phyloP scores from a whole-genome alignment of 2,797 vertebrate species.

The Sebastes iracundus region DNA sequence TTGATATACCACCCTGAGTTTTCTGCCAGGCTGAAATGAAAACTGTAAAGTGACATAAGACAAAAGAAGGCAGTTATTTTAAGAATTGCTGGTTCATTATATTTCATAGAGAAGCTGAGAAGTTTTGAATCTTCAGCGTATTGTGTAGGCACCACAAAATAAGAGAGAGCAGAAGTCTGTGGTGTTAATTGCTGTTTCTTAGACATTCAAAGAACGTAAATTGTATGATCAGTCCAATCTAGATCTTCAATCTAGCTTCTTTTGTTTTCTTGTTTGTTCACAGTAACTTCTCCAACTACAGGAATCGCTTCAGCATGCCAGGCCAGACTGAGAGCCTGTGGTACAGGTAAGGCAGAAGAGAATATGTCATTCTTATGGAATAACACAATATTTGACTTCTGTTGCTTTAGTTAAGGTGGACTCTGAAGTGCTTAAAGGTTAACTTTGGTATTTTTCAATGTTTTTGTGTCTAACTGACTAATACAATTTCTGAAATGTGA shows the following conservation, averaged over 20 bases:
- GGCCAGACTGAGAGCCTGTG: constrained; percentile 88
- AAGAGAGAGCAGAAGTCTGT: constrained; percentile 26
- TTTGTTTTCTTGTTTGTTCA: constrained; percentile 35
- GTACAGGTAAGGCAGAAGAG: constrained; percentile 87
- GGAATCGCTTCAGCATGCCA: constrained; percentile 91
- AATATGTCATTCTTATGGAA: neutral
- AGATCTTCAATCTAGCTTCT: neutral
- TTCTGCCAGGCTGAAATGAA: constrained; percentile 5
- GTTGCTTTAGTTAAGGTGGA: neutral
- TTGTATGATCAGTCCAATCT: constrained; percentile 19
- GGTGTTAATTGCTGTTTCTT: constrained; percentile 41
- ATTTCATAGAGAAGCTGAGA: constrained; percentile 21
- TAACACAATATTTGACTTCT: neutral
- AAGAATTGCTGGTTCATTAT: constrained; percentile 18
- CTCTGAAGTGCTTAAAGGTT: neutral
- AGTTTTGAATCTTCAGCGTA: neutral
- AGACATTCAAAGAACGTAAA: constrained; percentile 45
- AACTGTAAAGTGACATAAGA: constrained; percentile 13
- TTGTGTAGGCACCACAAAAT: constrained; percentile 16
- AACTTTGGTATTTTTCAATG: too few relatives aligned
- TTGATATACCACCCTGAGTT: constrained; percentile 19
- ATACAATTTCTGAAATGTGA: too few relatives aligned
- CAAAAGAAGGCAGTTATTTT: constrained; percentile 26
- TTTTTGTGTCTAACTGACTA: too few relatives aligned
- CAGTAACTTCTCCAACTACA: constrained; percentile 95